Conservation (phyloP, 1,140 invertebrate species). For the Nymphalis io region DNA sequence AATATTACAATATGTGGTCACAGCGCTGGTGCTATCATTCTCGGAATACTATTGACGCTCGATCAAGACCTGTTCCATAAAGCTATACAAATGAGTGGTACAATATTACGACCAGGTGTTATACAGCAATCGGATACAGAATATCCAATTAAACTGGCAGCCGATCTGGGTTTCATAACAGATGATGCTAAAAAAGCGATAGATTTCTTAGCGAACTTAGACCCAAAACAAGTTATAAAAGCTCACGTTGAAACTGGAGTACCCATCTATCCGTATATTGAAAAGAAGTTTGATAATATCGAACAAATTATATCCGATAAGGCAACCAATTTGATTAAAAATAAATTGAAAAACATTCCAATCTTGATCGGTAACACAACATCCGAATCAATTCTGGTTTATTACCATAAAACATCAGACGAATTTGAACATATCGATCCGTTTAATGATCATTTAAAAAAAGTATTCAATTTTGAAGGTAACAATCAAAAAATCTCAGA, state of each 20-base stretch:
- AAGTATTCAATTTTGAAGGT: conserved; percentile 25
- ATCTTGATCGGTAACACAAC: background rate
- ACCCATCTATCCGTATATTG: conserved; percentile 35
- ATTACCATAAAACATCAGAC: conserved; percentile 6
- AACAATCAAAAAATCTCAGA: conserved; percentile 28
- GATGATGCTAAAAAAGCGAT: conserved; percentile 34
- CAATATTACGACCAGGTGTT: background rate
- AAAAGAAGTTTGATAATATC: conserved; percentile 39
- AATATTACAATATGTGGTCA: conserved; percentile 85
- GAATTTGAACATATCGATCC: conserved; percentile 8
- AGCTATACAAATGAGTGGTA: conserved; percentile 47
- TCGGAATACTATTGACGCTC: conserved; percentile 43
- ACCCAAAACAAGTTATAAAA: conserved; percentile 33
- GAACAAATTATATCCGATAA: conserved; percentile 36
- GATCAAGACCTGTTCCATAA: conserved; percentile 44
- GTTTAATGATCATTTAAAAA: conserved; percentile 9
- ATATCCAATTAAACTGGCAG: conserved; percentile 35
- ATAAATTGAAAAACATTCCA: background rate
- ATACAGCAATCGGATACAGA: conserved; percentile 9
- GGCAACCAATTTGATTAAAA: background rate
- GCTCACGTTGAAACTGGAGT: conserved; percentile 19
- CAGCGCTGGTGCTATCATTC: conserved; percentile 81
- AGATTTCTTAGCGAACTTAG: conserved; percentile 28
- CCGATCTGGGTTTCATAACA: conserved; percentile 36
- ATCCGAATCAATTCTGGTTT: background rate